Percentiles rank a stretch among this genome's conserved stretches.
These are phyloP conservation scores for Bolborhynchus lineola DNA, from an alignment of 2,113 vertebrate genomes.

Conservation along the genomic window DNA sequence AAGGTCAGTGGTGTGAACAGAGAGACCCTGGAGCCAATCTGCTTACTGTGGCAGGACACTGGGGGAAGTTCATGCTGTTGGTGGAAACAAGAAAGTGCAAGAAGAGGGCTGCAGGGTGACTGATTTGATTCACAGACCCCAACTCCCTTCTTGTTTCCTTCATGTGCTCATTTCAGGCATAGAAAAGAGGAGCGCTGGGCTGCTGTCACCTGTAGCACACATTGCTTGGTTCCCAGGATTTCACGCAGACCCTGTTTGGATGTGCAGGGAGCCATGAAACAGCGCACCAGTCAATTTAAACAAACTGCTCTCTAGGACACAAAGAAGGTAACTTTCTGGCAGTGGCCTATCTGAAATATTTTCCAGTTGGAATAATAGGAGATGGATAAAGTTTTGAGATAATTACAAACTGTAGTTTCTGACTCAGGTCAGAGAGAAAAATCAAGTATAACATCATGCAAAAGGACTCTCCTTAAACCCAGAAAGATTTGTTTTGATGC, in stretches of 20 bases:
- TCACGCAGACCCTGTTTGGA: fast-evolving
- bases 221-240: background rate
- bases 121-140: background rate
- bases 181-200: background rate
- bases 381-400: background rate
- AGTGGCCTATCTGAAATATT: background rate
- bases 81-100: fast-evolving
- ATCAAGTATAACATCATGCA: background rate
- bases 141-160: background rate
- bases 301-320: background rate
- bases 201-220: background rate
- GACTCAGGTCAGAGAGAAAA: background rate
- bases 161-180: background rate
- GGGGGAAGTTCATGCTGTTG: background rate
- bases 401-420: background rate
- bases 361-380: background rate
- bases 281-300: fast-evolving
- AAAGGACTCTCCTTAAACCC: background rate
- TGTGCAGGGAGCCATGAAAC: background rate
- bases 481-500: background rate
- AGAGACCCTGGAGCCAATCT: background rate
- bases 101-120: fast-evolving
- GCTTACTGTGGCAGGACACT: fast-evolving
- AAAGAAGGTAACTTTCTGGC: background rate
- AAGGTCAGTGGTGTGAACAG: background rate